A percentile compares a stretch with the other conserved stretches of the same genome.
These are phyloP conservation scores for Picathartes gymnocephalus DNA, from an alignment of 2,113 vertebrate genomes.

Conservation along the genomic window DNA sequence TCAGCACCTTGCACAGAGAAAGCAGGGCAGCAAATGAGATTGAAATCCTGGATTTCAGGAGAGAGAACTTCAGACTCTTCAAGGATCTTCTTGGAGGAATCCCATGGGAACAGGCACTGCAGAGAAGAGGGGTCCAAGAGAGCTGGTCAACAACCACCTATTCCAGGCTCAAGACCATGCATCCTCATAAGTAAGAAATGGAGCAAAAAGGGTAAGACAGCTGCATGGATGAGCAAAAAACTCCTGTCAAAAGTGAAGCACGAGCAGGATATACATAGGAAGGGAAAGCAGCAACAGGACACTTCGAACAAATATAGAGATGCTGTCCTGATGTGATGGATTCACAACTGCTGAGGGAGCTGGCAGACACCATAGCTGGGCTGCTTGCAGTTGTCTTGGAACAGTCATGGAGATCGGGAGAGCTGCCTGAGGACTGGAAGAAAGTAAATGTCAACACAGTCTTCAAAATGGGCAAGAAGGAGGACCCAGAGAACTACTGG, in stretches of 20 bases:
- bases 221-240: not conserved
- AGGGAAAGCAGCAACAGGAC: not conserved
- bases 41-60: not conserved
- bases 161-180: not conserved
- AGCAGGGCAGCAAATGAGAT: not conserved
- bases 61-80: not conserved
- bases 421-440: not conserved
- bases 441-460: not conserved
- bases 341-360: not conserved
- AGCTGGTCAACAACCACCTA: not conserved
- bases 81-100: not conserved
- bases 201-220: not conserved
- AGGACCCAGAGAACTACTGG: not conserved
- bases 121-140: not conserved
- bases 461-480: not conserved
- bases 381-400: not conserved
- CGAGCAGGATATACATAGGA: not conserved
- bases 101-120: not conserved
- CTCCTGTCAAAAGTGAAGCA: not conserved
- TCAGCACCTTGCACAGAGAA: not conserved
- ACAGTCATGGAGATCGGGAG: not conserved
- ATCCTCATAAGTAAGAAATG: not conserved
- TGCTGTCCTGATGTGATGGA: not conserved
- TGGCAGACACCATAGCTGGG: not conserved
- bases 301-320: not conserved